Conservation (phyloP, 2,888 invertebrate genomes). For the Siphonodentalium dalli region DNA sequence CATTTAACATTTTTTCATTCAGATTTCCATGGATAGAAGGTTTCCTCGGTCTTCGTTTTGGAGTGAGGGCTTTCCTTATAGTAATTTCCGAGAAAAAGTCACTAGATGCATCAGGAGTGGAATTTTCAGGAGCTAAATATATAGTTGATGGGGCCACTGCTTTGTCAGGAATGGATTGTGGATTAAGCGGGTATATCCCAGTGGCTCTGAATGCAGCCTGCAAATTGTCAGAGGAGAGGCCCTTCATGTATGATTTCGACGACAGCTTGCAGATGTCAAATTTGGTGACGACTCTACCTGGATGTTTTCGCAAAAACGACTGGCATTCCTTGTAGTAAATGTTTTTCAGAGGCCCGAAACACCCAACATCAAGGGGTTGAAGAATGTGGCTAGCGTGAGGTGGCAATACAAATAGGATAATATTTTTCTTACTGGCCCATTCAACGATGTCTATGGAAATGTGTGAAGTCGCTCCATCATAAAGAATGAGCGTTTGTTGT, state of each 20-base stretch:
- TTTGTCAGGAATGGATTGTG: too few species aligned
- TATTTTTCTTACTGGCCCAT: not conserved
- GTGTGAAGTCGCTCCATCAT: constrained; percentile 2
- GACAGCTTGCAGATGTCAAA: not conserved
- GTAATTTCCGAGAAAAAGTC: too few species aligned
- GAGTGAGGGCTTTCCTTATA: too few species aligned
- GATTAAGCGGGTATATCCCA: not conserved
- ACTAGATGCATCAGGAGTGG: too few species aligned
- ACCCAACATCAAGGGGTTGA: constrained; percentile 30
- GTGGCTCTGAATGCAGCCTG: not conserved
- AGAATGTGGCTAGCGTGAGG: constrained; percentile 25
- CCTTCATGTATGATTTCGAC: not conserved
- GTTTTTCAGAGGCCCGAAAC: constrained; percentile 29
- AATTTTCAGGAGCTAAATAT: too few species aligned
- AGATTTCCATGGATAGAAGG: too few species aligned
- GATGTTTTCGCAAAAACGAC: not conserved
- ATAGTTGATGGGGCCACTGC: too few species aligned
- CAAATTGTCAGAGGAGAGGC: not conserved
- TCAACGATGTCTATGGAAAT: not conserved
- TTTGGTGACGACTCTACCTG: not conserved
- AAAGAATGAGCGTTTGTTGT: not conserved
- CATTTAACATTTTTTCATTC: too few species aligned
- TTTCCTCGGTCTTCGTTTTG: too few species aligned
- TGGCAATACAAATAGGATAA: constrained; percentile 8
- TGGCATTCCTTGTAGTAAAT: constrained; percentile 8